Percentiles rank a stretch among this genome's conserved stretches.
Conservation (phyloP, 2,113 vertebrate genomes). For the Blennius ocellaris region DNA sequence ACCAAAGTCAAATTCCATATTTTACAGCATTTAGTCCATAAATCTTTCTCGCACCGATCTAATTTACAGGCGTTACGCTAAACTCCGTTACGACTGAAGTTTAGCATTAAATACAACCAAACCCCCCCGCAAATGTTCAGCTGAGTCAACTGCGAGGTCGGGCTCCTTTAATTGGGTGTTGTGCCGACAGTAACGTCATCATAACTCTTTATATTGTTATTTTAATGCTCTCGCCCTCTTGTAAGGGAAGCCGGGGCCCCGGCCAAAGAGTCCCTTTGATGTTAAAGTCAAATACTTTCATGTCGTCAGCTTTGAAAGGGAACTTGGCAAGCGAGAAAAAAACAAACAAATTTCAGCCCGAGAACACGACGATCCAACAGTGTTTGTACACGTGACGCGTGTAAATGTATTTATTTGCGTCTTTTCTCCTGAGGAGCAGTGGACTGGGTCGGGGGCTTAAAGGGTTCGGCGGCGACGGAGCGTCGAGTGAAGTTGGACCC, state of each 20-base stretch:
- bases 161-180: constrained; percentile 26
- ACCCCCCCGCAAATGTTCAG: constrained; percentile 34
- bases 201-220: constrained; percentile 45
- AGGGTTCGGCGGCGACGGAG: constrained; percentile 56
- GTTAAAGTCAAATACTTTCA: constrained; percentile 59
- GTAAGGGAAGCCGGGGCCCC: constrained; percentile 28
- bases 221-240: constrained; percentile 40
- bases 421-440: constrained; percentile 43
- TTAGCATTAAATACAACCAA: constrained; percentile 33
- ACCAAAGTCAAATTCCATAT: constrained; percentile 19
- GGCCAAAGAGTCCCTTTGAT: constrained; percentile 38
- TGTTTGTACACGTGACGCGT: constrained; percentile 20
- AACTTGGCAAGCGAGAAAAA: constrained; percentile 27
- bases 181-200: constrained; percentile 31
- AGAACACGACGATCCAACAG: constrained; percentile 6
- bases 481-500: constrained; percentile 48
- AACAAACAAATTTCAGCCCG: background rate
- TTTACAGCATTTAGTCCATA: constrained; percentile 22
- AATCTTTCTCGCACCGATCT: constrained; percentile 1
- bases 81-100: constrained; percentile 1
- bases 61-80: constrained; percentile 17
- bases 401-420: constrained; percentile 36
- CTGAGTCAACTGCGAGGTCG: constrained; percentile 13
- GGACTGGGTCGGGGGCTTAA: constrained; percentile 49
- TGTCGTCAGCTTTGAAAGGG: constrained; percentile 45